Evolutionary conservation across 2,888 invertebrate species (phyloP).

Genomic region (Scaptomyza flava): DNA sequence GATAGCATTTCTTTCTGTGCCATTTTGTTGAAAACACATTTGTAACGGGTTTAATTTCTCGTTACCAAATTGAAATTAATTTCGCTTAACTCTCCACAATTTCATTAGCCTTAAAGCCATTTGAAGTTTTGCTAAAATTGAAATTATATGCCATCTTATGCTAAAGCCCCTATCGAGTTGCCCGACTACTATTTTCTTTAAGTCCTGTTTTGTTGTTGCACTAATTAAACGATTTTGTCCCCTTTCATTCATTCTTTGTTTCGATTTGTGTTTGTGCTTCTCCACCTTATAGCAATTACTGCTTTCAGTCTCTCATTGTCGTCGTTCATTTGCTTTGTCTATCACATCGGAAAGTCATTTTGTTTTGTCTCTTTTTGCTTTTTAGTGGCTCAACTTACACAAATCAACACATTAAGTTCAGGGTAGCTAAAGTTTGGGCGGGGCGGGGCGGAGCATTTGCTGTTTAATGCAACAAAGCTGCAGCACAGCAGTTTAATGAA

Average conservation of each 20-base stretch:
- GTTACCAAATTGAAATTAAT: conserved; percentile 26
- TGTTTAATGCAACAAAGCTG: conserved; percentile 30
- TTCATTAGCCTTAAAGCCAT: conserved; percentile 1
- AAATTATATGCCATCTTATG: conserved; percentile 1
- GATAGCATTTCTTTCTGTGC: conserved; percentile 57
- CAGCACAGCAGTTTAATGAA: conserved; percentile 32
- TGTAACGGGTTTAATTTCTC: conserved; percentile 20
- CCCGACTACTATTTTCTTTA: neutral
- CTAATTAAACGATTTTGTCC: conserved; percentile 60
- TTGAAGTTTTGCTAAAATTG: neutral
- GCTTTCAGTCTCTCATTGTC: conserved; percentile 16
- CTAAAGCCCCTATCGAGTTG: conserved; percentile 16
- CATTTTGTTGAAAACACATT: conserved; percentile 46
- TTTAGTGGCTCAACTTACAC: conserved; percentile 60
- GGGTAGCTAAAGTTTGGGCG: conserved; percentile 24
- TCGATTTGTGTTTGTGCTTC: neutral
- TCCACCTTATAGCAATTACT: neutral
- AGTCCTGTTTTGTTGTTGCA: conserved; percentile 14
- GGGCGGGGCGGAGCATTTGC: neutral
- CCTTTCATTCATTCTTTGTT: neutral
- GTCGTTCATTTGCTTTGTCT: conserved; percentile 25
- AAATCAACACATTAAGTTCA: conserved; percentile 64
- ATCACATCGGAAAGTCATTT: conserved; percentile 54
- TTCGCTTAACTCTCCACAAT: conserved; percentile 15
- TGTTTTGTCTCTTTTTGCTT: conserved; percentile 22